Percentiles rank a stretch among this genome's conserved stretches.
These are phyloP conservation scores for Stigmatopora nigra DNA, from an alignment of 2,113 vertebrate species.

Conservation along the genomic window DNA sequence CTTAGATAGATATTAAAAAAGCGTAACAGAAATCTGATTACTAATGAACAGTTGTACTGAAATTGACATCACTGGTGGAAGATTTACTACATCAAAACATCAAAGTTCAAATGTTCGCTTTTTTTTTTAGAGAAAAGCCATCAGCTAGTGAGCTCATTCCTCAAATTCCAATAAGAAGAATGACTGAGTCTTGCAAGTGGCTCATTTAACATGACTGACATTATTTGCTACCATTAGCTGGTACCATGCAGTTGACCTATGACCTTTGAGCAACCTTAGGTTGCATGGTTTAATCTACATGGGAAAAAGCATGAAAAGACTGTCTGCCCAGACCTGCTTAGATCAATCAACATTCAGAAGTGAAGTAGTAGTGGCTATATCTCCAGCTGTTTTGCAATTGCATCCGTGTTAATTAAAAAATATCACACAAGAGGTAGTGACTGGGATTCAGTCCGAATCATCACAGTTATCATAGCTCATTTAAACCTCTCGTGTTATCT, in stretches of 20 bases:
- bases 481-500: no score
- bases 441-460: no score
- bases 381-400: constrained; percentile 20
- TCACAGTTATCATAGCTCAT: no score
- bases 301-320: constrained; percentile 60
- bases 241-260: constrained; percentile 73
- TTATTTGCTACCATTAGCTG: constrained; percentile 77
- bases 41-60: not conserved
- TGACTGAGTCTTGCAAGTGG: constrained; percentile 57
- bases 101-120: constrained; percentile 25
- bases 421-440: no score
- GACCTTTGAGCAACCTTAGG: constrained; percentile 65
- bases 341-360: constrained; percentile 68
- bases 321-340: constrained; percentile 46
- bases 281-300: constrained; percentile 72
- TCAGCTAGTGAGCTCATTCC: constrained; percentile 62
- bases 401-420: no score
- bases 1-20: not conserved
- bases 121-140: constrained; percentile 26
- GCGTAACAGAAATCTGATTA: not conserved
- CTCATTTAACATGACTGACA: constrained; percentile 76
- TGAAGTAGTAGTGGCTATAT: constrained; percentile 57
- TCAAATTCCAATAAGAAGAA: constrained; percentile 66
- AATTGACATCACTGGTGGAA: constrained; percentile 8
- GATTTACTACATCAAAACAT: constrained; percentile 16